Base-by-base conservation (phyloP, 1,140 invertebrate genomes). In the Eufriesea mexicana region DNA sequence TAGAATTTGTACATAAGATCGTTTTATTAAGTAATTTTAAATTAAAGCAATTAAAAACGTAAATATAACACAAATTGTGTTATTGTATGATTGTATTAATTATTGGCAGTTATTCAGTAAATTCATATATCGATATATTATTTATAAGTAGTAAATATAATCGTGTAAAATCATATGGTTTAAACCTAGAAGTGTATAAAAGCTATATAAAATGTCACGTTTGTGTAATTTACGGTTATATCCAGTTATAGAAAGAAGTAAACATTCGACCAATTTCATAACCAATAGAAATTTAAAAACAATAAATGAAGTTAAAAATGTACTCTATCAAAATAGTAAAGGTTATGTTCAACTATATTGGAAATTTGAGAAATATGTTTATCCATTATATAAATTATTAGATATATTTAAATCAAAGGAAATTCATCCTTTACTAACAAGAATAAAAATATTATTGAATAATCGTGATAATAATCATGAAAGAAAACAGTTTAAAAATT, bases 191-290 rank as follows among this genome's bases (percentile, higher is more conserved):
- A 54, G 28, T 61, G 16, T 47, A 62, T 73, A 5, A 62, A n/a
- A 35, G 51, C 64, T 25, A 6, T 71, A 18, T 1, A 66, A 84
- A 84, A 92, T 92, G 91, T 91, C 87, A 79, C 84, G 88, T 45
- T 77, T 90, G 25, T 88, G 74, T 45, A 86, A 77, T 45, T 79
- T 74, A 2, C 77, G 62, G 79, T 67, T 90, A 57, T 81, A 67
- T 45, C 59, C 64, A 2, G 6, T 81, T n/a, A n/a, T 62, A 12
- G 85, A 62, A 76, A 71, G 12, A 12, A 9, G 18, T 7, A 86
- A 74, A 57, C 47, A 67, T 67, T 12, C 70, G 18, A n/a, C 86
- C 5, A 68, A 14, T 0, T 28, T 86, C 2, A 79, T 85, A 20
- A 83, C 67, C 5, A 84, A 57, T 70, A 18, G 61, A 4, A 66